Base-by-base conservation (phyloP, 2,797 vertebrate genomes). In the Babyrousa celebensis region DNA sequence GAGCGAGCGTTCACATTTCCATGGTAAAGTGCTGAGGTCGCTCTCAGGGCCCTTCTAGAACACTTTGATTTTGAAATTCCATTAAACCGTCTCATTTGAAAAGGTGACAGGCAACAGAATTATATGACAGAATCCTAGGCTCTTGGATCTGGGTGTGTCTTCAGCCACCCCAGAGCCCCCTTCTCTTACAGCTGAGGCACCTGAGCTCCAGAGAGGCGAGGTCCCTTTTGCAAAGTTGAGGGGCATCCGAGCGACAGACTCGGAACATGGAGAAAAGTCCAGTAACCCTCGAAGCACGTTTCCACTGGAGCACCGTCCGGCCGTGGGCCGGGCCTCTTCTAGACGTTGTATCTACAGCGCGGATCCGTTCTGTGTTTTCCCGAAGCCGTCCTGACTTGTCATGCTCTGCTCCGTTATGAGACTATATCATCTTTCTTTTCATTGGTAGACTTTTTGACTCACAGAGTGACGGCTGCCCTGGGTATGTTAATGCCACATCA, bases 31-130 rank as follows among this genome's bases (percentile, higher is more conserved):
- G 36, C 36, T 36, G 91, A 91, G 60, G 68, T 92, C 15, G n/a
- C 48, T 12, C 48, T 80, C 36, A 16, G 60, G n/a, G 27, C 12
- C 18, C 14, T 58, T 62, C 93, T 60, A 91, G 54, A 86, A 54
- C 21, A 40, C 7, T 85, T 67, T 29, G 78, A 86, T 74, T 88
- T 89, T 95, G 86, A 87, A 92, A 83, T 85, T 83, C 82, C 40
- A 1, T 60, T 82, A 95, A 58, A 80, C 48, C 91, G 9, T 72
- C 83, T 93, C 18, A 14, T 85, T 80, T 79, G 40, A 85, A 75
- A 72, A 52, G 83, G 15, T 95, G 56, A 85, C 96, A 87, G 90
- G 82, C 71, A 54, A 10, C 25, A 74, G 32, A 84, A 77, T 71
- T 78, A 36, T 25, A 5, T 67, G 52, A 25, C 63, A 84, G 25